These are phyloP conservation scores for Poecilia wingei DNA, from an alignment of 2,797 vertebrate species.

Conservation along the genomic window DNA sequence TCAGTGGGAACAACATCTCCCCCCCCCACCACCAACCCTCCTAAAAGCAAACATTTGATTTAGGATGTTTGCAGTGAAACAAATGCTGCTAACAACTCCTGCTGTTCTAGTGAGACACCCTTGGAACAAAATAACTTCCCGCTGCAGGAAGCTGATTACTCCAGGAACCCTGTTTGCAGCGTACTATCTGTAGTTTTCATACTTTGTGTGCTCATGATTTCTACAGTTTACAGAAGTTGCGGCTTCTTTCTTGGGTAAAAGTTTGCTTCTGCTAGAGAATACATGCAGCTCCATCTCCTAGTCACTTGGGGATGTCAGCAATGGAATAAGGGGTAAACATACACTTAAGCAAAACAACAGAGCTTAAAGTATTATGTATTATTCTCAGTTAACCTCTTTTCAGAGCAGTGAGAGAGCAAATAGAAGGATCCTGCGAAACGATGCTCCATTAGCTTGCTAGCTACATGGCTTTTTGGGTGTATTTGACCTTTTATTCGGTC, in stretches of 20 bases:
- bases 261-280: constrained; percentile 9
- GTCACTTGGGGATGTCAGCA: constrained; percentile 9
- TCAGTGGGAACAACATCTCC: constrained; percentile 11
- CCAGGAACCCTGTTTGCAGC: constrained; percentile 52
- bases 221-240: constrained; percentile 26
- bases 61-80: constrained; percentile 61
- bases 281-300: constrained; percentile 9
- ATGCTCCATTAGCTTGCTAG: constrained; percentile 18
- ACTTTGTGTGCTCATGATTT: constrained; percentile 28
- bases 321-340: constrained; percentile 54
- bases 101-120: constrained; percentile 53
- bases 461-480: no score
- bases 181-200: constrained; percentile 44
- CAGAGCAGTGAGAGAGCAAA: constrained; percentile 53
- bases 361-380: constrained; percentile 9
- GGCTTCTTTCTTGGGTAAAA: constrained; percentile 26
- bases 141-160: constrained; percentile 61
- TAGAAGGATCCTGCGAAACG: constrained; percentile 60
- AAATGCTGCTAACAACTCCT: constrained; percentile 56
- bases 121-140: constrained; percentile 43
- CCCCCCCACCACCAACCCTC: background rate
- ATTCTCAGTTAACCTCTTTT: constrained; percentile 54
- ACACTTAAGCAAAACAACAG: constrained; percentile 34
- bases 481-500: no score
- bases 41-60: constrained; percentile 63